Evolutionary conservation across 2,113 vertebrate species (phyloP).

Genomic region (Neogale vison): DNA sequence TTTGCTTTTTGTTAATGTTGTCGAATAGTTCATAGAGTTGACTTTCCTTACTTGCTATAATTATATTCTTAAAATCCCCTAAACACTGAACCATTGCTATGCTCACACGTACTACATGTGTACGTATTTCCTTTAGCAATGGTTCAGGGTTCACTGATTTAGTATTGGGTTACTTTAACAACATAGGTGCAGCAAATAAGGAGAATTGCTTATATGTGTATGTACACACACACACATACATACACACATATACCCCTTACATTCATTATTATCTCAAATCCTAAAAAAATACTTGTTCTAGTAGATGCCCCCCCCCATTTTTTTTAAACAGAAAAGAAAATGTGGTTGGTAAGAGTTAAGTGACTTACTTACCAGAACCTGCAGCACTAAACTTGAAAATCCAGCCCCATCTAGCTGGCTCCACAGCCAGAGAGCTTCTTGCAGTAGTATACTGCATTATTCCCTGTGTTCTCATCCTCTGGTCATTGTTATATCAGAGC

Average conservation of each 20-base stretch:
- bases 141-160: not conserved
- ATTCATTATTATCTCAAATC: not conserved
- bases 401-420: not conserved
- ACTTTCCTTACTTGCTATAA: not conserved
- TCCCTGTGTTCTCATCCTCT: not conserved
- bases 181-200: not conserved
- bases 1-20: conserved; percentile 44
- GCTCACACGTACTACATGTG: not conserved
- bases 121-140: not conserved
- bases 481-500: not conserved
- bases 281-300: not conserved
- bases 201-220: not conserved
- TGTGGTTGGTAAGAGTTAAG: not conserved
- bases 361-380: not conserved
- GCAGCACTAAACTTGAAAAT: not conserved
- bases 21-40: not conserved
- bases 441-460: not conserved
- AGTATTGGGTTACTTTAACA: not conserved
- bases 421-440: not conserved
- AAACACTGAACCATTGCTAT: not conserved
- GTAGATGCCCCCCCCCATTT: not conserved
- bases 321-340: not conserved
- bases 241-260: not conserved
- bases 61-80: not conserved
- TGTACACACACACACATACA: not conserved